A percentile compares a stretch with the other conserved stretches of the same genome.
Evolutionary conservation across 2,797 vertebrate genomes (phyloP).

Genomic region (Poecilia gillii): DNA sequence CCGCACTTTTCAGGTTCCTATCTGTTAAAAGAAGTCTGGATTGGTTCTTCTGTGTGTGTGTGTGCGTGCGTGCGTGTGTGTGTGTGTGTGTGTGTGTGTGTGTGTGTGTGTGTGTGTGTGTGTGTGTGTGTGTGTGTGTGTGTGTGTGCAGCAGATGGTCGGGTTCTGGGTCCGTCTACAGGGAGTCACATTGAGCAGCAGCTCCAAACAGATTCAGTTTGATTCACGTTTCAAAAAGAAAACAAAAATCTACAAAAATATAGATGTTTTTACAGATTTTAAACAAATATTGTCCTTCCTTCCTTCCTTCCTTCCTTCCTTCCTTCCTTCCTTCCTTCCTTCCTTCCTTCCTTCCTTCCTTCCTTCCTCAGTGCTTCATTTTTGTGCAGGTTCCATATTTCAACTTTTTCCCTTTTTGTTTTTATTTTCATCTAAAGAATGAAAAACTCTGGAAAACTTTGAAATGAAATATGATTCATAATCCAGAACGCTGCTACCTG

Average conservation of each 20-base stretch:
- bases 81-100: background rate
- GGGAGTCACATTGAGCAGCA: background rate
- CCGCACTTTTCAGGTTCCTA: background rate
- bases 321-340: background rate
- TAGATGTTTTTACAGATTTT: background rate
- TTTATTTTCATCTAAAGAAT: background rate
- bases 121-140: background rate
- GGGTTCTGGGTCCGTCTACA: background rate
- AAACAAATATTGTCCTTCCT: background rate
- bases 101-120: background rate
- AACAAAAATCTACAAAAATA: background rate
- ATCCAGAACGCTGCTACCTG: background rate
- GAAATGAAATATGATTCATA: background rate
- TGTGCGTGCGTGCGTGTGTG: background rate
- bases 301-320: background rate
- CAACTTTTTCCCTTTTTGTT: background rate
- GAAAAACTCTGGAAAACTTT: background rate
- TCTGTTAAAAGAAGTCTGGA: background rate
- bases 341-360: background rate
- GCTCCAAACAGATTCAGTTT: background rate
- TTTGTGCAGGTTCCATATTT: background rate
- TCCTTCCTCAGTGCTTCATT: background rate
- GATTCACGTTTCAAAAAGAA: background rate
- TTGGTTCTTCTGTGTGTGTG: background rate
- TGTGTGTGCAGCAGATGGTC: constrained; percentile 1